Conservation (phyloP, 2,888 invertebrate genomes). For the Eurois occulta region DNA sequence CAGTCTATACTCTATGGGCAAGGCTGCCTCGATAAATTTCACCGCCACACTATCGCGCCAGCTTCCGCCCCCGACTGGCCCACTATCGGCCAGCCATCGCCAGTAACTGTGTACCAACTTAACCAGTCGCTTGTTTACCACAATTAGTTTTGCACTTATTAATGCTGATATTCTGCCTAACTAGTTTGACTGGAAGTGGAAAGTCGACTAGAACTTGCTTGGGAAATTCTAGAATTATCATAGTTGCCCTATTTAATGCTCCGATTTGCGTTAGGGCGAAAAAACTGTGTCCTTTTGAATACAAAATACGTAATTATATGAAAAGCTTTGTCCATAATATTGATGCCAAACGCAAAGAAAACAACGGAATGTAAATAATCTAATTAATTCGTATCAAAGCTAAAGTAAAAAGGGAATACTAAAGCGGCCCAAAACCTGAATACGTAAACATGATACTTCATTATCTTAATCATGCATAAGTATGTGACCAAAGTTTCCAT, state of each 20-base stretch:
- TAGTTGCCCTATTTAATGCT: not conserved
- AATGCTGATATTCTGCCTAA: not conserved
- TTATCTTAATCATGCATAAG: slow-evolving; percentile 36
- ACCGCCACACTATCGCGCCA: slow-evolving; percentile 45
- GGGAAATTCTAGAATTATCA: not conserved
- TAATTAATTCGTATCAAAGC: slow-evolving; percentile 20
- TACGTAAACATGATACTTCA: slow-evolving; percentile 37
- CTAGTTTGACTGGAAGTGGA: slow-evolving; percentile 3
- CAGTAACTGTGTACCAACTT: slow-evolving; percentile 22
- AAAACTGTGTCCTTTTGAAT: slow-evolving; percentile 4
- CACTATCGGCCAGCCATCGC: slow-evolving; percentile 50
- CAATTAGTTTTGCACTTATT: slow-evolving; percentile 32
- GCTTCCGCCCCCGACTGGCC: slow-evolving; percentile 50
- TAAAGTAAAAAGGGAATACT: not conserved
- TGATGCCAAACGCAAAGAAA: not conserved
- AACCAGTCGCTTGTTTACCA: slow-evolving; percentile 29
- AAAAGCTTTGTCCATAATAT: not conserved
- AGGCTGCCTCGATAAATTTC: slow-evolving; percentile 55
- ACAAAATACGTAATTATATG: not conserved
- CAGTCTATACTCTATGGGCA: slow-evolving; percentile 30
- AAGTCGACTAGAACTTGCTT: slow-evolving; percentile 5
- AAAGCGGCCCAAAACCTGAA: slow-evolving; percentile 24
- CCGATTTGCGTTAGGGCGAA: not conserved
- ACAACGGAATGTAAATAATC: slow-evolving; percentile 28
- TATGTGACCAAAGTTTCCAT: not conserved